These are phyloP conservation scores for Gambusia yucatana DNA, from an alignment of 2,797 vertebrate species.

Conservation along the genomic window DNA sequence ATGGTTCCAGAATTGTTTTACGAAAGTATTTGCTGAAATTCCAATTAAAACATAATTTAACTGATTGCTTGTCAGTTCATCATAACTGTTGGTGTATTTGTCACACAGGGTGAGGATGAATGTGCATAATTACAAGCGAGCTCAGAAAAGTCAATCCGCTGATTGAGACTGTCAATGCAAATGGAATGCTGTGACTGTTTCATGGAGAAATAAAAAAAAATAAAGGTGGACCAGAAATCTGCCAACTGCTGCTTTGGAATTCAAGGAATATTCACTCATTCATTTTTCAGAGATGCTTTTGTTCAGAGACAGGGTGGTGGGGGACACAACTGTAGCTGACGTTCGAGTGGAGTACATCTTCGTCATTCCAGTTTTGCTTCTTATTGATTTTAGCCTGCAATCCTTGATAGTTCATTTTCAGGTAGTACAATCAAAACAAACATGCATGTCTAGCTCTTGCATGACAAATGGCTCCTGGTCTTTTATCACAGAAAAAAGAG, in stretches of 20 bases:
- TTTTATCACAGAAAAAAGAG: too few relatives aligned
- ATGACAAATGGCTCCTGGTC: too few relatives aligned
- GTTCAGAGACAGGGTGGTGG: neutral
- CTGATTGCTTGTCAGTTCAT: slow-evolving; percentile 60
- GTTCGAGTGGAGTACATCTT: neutral
- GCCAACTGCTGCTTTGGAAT: neutral
- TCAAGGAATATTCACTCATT: neutral
- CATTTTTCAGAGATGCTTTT: neutral
- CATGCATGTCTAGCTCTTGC: too few relatives aligned
- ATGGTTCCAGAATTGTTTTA: slow-evolving; percentile 65
- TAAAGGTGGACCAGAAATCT: slow-evolving; percentile 7
- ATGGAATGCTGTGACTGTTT: neutral
- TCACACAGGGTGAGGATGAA: neutral
- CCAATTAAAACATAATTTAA: slow-evolving; percentile 76
- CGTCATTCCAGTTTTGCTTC: neutral
- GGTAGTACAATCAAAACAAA: too few relatives aligned
- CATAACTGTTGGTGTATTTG: slow-evolving; percentile 11
- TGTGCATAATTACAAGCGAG: neutral
- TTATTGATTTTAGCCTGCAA: neutral
- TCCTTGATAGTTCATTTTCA: neutral
- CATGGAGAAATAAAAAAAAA: neutral
- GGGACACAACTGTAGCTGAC: neutral
- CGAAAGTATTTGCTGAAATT: slow-evolving; percentile 58
- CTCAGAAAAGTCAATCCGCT: neutral
- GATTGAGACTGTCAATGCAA: slow-evolving; percentile 1